A percentile compares a stretch with the other conserved stretches of the same genome.
Evolutionary conservation across 2,888 invertebrate genomes (phyloP).

Genomic region (Holacanthella duospinosa): DNA sequence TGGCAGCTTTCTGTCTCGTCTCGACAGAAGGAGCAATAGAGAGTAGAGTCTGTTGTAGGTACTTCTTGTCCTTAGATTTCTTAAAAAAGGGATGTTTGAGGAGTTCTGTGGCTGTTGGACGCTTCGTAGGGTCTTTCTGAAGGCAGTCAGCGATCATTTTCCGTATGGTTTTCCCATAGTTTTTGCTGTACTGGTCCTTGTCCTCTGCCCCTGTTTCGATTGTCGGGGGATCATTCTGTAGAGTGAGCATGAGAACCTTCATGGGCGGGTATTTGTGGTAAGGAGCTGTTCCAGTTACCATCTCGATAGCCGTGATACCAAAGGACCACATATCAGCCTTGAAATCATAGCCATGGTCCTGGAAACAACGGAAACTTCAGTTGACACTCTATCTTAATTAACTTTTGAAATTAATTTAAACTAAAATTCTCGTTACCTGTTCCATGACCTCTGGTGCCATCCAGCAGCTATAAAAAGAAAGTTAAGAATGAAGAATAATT

Average conservation of each 20-base stretch:
- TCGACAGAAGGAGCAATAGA: conserved; percentile 78
- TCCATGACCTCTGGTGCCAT: conserved; percentile 41
- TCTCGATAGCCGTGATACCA: conserved; percentile 95
- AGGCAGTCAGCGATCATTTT: conserved; percentile 95
- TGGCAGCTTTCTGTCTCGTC: conserved; percentile 65
- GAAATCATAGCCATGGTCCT: conserved; percentile 73
- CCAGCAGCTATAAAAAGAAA: conserved; percentile 44
- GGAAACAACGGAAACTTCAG: background rate
- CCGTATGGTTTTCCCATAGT: conserved; percentile 91
- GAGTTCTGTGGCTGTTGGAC: conserved; percentile 87
- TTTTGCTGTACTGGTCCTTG: conserved; percentile 90
- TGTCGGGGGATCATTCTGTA: conserved; percentile 95
- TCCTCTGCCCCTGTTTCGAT: conserved; percentile 90
- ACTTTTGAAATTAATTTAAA: background rate
- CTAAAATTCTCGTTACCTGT: conserved; percentile 45
- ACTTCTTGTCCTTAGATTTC: conserved; percentile 88
- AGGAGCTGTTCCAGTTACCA: conserved; percentile 96
- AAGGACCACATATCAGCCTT: conserved; percentile 93
- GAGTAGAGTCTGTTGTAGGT: conserved; percentile 71
- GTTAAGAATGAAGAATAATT: background rate
- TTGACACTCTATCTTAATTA: no score
- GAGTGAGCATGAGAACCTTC: conserved; percentile 96
- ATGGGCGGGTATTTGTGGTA: conserved; percentile 98
- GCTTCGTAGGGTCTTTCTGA: conserved; percentile 79
- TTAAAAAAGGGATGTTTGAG: conserved; percentile 96